phyloP scores from a whole-genome alignment of 2,113 vertebrate species.

The Scytalopus superciliaris region DNA sequence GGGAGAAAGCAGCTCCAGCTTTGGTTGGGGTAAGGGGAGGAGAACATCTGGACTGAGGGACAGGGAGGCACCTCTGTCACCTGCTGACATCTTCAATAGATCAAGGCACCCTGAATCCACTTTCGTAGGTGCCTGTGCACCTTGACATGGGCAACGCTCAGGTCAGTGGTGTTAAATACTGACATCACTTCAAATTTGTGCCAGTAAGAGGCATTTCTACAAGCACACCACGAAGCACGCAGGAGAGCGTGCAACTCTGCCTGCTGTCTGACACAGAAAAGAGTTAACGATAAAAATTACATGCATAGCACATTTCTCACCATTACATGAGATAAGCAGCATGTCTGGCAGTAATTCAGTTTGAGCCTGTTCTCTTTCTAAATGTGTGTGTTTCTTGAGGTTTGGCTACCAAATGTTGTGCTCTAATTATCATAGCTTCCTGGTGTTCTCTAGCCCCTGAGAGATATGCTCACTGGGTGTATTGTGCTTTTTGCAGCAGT shows the following conservation, averaged over 20 bases:
- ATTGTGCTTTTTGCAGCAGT: not conserved
- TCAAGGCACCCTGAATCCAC: not conserved
- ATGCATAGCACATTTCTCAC: not conserved
- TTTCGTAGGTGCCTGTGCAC: accelerated
- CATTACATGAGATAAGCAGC: not conserved
- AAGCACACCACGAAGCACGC: accelerated
- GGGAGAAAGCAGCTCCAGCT: not conserved
- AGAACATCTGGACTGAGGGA: not conserved
- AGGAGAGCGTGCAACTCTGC: not conserved
- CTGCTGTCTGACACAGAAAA: not conserved
- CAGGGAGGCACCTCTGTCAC: not conserved
- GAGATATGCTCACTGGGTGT: not conserved
- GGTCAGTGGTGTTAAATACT: accelerated
- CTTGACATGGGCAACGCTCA: accelerated
- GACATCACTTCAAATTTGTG: not conserved
- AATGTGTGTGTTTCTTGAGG: not conserved
- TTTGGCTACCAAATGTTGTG: constrained; percentile 10
- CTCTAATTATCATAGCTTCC: not conserved
- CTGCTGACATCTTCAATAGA: not conserved
- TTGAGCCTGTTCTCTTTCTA: not conserved
- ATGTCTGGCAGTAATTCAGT: not conserved
- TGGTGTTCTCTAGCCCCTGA: not conserved
- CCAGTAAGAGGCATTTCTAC: not conserved
- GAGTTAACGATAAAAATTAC: not conserved
- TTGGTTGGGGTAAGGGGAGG: accelerated